A percentile compares a stretch with the other conserved stretches of the same genome.
phyloP scores from a whole-genome alignment of 1,140 invertebrate genomes.

The Antheraea mylitta region DNA sequence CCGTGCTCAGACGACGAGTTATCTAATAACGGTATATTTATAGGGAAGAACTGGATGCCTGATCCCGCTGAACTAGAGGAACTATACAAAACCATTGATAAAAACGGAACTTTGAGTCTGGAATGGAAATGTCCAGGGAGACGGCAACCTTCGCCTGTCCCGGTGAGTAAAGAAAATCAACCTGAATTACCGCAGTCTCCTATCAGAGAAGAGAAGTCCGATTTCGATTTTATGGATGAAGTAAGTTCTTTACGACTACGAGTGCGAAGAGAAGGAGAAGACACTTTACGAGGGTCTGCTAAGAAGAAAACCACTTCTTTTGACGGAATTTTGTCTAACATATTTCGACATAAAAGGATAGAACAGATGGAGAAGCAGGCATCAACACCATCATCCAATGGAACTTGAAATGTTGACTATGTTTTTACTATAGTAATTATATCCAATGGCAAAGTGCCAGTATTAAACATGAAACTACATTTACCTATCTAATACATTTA shows the following conservation, averaged over 20 bases:
- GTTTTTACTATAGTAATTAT: not conserved
- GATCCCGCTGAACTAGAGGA: conserved; percentile 77
- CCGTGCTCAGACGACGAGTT: conserved; percentile 82
- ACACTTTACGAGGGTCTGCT: conserved; percentile 84
- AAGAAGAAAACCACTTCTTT: conserved; percentile 87
- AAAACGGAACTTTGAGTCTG: conserved; percentile 76
- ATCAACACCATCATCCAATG: conserved; percentile 43
- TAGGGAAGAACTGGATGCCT: conserved; percentile 69
- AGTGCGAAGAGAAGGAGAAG: conserved; percentile 81
- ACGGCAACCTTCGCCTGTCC: conserved; percentile 77
- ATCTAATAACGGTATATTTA: conserved; percentile 49
- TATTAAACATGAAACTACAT: too few relatives aligned
- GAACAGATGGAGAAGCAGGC: conserved; percentile 79
- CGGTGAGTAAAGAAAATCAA: conserved; percentile 64
- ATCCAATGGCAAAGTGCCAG: too few relatives aligned
- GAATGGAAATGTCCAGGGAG: conserved; percentile 84
- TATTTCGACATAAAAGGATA: conserved; percentile 84
- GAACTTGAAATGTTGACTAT: conserved; percentile 23
- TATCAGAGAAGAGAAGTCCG: conserved; percentile 81
- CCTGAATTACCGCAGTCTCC: conserved; percentile 60
- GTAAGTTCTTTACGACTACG: conserved; percentile 82
- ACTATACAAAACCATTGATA: conserved; percentile 80
- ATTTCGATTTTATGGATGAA: conserved; percentile 89
- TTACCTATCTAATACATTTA: too few relatives aligned
- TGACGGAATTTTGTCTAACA: conserved; percentile 86